A percentile compares a stretch with the other conserved stretches of the same genome.
Evolutionary conservation across 2,888 invertebrate genomes (phyloP).

Genomic region (Phortica magna): DNA sequence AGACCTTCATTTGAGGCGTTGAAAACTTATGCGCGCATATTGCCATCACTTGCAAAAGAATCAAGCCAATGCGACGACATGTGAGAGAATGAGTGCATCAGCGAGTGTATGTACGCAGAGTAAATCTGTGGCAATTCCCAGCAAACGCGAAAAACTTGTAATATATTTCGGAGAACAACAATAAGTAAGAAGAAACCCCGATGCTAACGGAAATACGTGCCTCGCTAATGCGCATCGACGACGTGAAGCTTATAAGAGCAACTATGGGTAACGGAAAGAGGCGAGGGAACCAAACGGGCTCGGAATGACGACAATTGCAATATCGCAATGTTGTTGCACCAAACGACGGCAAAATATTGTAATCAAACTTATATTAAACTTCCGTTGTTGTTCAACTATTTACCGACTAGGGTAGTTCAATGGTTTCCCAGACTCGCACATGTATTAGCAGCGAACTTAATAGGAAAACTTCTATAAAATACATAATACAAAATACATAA

Average conservation of each 20-base stretch:
- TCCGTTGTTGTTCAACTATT: constrained; percentile 43
- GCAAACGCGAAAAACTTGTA: constrained; percentile 25
- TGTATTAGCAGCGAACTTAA: neutral
- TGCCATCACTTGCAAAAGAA: constrained; percentile 12
- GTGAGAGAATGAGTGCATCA: neutral
- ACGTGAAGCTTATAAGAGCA: neutral
- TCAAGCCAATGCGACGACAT: neutral
- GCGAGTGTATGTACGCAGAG: neutral
- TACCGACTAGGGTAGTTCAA: constrained; percentile 1
- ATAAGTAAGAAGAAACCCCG: neutral
- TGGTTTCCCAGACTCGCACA: neutral
- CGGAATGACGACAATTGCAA: neutral
- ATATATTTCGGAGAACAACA: constrained; percentile 8
- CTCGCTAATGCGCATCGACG: constrained; percentile 16
- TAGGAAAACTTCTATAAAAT: no score
- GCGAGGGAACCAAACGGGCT: neutral
- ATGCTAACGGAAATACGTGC: neutral
- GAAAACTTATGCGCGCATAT: constrained; percentile 1
- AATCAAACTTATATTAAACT: constrained; percentile 41
- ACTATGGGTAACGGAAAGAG: neutral
- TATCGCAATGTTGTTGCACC: neutral
- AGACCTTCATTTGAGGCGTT: neutral
- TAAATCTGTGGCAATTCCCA: neutral
- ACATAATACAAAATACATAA: no score
- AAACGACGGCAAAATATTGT: constrained; percentile 35